Evolutionary conservation across 2,797 vertebrate genomes (phyloP), one percentile per base, ranked within the genome.

Genomic region (Falco columbarius): DNA sequence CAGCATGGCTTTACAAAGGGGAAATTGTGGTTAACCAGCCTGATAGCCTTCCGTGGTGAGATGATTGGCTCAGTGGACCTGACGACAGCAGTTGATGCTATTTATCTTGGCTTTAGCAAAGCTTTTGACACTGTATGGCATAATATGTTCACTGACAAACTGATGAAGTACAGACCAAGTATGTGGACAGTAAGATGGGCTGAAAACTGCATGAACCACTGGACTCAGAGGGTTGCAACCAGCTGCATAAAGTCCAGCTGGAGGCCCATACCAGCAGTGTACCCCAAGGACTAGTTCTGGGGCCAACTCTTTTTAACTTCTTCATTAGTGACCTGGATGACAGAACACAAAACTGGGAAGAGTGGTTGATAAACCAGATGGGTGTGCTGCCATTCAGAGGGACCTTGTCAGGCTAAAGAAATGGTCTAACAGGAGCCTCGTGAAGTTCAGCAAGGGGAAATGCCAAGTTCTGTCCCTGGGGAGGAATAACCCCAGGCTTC

Each of bases 101-200:
- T 46, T 76, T 67, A 36, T 58, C 17, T 42, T 54, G 8, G 46
- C 6, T 62, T 67, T 19, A 51, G 12, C 22, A 71, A 79, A 22
- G 8, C 5, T 46, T 90, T 40, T 90, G 38, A 56, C 29, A 40
- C 14, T 47, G 29, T 44, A 54, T 56, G 1, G 4, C 21, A 21
- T 42, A 73, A 74, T 9, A 22, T 51, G 11, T 42, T 51, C 54
- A 24, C 23, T 80, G 56, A 38, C 9, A 85, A 79, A 47, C 12
- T 12, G 2, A 0, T 15, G 27, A 72, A 71, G 9, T 26, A 67
- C 18, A 26, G 26, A 42, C 29, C 58, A 58, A 58, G 9, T 32
- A n/a, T 0, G 0, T 18, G 8, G 17, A 22, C 9, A 29, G 10
- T 47, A 19, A 86, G 8, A n/a, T 34, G 14, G 11, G 10, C 18